Base-by-base conservation (phyloP, 2,113 vertebrate genomes). In the Tautogolabrus adspersus region DNA sequence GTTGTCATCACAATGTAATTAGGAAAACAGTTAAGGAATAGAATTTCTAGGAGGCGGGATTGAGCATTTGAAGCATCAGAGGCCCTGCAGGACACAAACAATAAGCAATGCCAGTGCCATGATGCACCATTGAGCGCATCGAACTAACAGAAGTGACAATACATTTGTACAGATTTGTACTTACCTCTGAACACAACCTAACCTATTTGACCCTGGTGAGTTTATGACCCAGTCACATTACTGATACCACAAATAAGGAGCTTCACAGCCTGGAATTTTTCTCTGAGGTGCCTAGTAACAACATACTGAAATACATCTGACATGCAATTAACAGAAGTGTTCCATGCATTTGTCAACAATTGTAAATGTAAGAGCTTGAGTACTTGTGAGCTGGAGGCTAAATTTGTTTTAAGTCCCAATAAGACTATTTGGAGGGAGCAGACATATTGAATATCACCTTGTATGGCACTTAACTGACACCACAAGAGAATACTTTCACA, bases 381-480 rank as follows among this genome's bases (percentile, higher is more conserved):
- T 9, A 78, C 89, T 84, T 60, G 34, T 68, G 67, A 76, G 63
- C 42, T 60, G 47, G 12, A 58, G 72, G 73, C 92, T 93, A 93
- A 94, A 91, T 93, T 93, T 94, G 86, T 62, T 89, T 89, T 91
- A 90, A 66, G 87, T 84, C 91, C 92, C 84, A 92, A 91, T 92
- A 93, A 91, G 94, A 86, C 85, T 71, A 58, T 72, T 83, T 78
- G 83, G 60, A 69, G 75, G 88, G 71, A 77, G 81, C 85, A 87
- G 61, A 69, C 76, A 72, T 91, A 93, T 94, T 82, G 72, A 84
- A 89, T 94, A 68, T 89, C 92, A 80, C 57, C 75, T 87, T 90
- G 90, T 90, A 91, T 92, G 85, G 78, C 63, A 89, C 92, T 83
- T 64, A 80, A 92, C 89, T 92, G 76, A 56, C 67, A 80, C 75